phyloP scores from a whole-genome alignment of 2,113 vertebrate species.

The Hyaena hyaena region DNA sequence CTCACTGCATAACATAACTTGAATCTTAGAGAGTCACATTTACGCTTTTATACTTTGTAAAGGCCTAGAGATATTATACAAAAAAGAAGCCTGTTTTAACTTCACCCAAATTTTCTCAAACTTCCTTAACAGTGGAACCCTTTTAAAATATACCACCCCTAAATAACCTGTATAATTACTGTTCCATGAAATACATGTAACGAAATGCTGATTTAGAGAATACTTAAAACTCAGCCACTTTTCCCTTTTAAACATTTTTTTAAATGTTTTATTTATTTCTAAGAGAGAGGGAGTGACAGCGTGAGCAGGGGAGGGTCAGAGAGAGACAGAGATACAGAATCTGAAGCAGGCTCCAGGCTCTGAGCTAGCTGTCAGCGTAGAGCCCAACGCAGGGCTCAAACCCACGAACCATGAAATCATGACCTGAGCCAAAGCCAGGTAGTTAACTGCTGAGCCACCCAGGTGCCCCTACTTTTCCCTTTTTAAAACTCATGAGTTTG shows the following conservation, averaged over 20 bases:
- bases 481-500: not conserved
- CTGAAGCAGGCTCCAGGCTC: no score
- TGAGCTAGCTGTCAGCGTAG: no score
- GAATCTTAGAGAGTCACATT: not conserved
- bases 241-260: not conserved
- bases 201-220: conserved; percentile 31
- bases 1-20: not conserved
- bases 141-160: not conserved
- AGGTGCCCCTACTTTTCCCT: not conserved
- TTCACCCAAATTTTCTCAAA: conserved; percentile 1
- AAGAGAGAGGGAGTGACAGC: no score
- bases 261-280: no score
- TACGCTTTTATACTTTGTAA: not conserved
- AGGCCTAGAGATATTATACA: not conserved
- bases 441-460: no score
- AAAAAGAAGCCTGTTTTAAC: not conserved
- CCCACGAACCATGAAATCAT: no score
- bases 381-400: no score
- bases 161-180: not conserved
- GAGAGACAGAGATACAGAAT: no score
- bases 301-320: no score
- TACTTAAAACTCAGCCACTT: not conserved
- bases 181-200: not conserved
- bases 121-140: not conserved
- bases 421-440: no score